These are phyloP conservation scores for Nycticryphes semicollaris DNA, from an alignment of 2,113 vertebrate genomes.

Conservation along the genomic window DNA sequence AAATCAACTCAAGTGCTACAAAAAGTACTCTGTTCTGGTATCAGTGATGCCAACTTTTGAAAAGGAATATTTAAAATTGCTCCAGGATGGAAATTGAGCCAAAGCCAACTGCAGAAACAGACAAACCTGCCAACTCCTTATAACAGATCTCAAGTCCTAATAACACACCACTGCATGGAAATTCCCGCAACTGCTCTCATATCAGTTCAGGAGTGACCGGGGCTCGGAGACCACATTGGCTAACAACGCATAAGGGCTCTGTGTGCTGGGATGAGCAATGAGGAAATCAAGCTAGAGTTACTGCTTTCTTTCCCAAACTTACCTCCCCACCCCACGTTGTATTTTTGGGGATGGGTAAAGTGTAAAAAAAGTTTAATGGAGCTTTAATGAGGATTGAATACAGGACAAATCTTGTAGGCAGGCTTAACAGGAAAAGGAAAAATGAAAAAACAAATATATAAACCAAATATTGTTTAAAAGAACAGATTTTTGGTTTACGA, in stretches of 20 bases:
- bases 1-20: slow-evolving; percentile 30
- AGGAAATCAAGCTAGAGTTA: not conserved
- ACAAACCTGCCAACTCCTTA: not conserved
- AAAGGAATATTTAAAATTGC: slow-evolving; percentile 31
- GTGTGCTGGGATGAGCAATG: not conserved
- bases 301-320: not conserved
- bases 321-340: not conserved
- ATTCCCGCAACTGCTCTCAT: not conserved
- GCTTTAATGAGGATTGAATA: not conserved
- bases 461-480: not conserved
- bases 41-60: not conserved
- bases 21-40: slow-evolving; percentile 34
- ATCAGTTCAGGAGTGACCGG: not conserved
- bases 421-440: not conserved
- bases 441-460: not conserved
- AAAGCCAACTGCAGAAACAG: slow-evolving; percentile 14
- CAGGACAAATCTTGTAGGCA: not conserved
- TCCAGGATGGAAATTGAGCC: not conserved
- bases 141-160: not conserved
- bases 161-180: not conserved
- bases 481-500: not conserved
- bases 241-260: not conserved
- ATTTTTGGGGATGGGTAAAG: not conserved
- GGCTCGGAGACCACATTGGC: fast-evolving
- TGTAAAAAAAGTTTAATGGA: not conserved